Evolutionary conservation across 2,888 invertebrate species (phyloP), one percentile per base, ranked within the genome.

Genomic region (Pyrrhosoma nymphula): DNA sequence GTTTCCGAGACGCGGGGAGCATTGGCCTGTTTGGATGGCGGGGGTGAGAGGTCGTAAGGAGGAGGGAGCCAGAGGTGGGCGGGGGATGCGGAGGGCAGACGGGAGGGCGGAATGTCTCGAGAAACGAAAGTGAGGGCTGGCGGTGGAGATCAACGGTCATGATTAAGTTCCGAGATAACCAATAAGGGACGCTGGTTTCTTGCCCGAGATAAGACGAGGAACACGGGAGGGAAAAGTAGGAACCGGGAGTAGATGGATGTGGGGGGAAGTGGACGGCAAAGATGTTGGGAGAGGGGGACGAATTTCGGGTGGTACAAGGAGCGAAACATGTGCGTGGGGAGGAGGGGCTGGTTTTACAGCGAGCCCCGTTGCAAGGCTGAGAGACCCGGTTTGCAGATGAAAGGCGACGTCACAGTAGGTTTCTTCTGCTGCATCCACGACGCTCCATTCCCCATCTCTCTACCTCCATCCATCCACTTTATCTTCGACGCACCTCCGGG

Each of bases 121-220:
- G 35, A 35, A 35, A 82, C 16, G 82, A 82, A 82, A 35, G 82
- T 35, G 82, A 82, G 82, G 82, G 82, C 30, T 23, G 89, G 56
- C n/a, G 89, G 89, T n/a, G n/a, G 89, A 93, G 93, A 91, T 91
- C 91, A 63, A 30, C 63, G 93, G 93, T 93, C 93, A 93, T 93
- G 93, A 93, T 93, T 93, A 93, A 93, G 93, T 93, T 93, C 47
- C 69, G 93, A 63, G 93, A 93, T 93, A 93, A 69, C 93, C 69
- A 69, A 93, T 63, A 69, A 69, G 93, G 91, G 60, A 16, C 39
- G 91, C 39, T 39, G 89, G 56, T 47, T 47, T 16, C 89, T 56
- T 30, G 63, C 63, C 60, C 35, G 35, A 18, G 91, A 91, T 56
- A 60, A 56, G 56, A 56, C 56, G 88, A 55, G 55, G 56, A n/a